These are phyloP conservation scores for Trachymyrmex septentrionalis DNA, from an alignment of 1,140 invertebrate genomes.

Conservation along the genomic window DNA sequence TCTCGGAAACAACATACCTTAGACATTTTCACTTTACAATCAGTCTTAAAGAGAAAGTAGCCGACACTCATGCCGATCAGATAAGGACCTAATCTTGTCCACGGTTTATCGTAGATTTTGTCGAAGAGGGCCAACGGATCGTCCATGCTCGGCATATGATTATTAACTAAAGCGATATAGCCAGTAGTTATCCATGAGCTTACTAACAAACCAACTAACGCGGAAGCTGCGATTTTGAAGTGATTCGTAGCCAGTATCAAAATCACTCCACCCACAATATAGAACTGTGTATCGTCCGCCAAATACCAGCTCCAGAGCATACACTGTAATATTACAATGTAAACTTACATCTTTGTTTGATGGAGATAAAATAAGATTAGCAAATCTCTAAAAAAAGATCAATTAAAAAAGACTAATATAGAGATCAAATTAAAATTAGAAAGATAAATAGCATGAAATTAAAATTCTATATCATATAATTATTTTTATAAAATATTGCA, in stretches of 20 bases:
- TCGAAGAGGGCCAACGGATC: slow-evolving; percentile 94
- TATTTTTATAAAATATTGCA: neutral
- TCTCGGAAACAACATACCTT: slow-evolving; percentile 85
- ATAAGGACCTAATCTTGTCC: slow-evolving; percentile 94
- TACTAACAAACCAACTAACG: slow-evolving; percentile 89
- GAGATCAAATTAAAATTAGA: neutral
- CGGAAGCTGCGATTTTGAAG: slow-evolving; percentile 90
- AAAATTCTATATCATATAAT: slow-evolving; percentile 26
- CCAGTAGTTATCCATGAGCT: slow-evolving; percentile 93
- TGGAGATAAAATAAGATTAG: neutral
- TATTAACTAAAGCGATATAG: slow-evolving; percentile 92
- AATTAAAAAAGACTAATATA: slow-evolving; percentile 1
- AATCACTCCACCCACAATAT: slow-evolving; percentile 92
- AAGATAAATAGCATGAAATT: slow-evolving; percentile 6
- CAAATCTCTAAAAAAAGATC: neutral
- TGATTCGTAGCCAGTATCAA: slow-evolving; percentile 92
- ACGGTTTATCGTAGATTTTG: slow-evolving; percentile 95
- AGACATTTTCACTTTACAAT: slow-evolving; percentile 92
- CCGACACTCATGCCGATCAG: slow-evolving; percentile 94
- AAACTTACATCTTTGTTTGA: slow-evolving; percentile 6
- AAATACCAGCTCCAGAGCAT: slow-evolving; percentile 96
- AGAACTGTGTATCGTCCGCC: slow-evolving; percentile 95
- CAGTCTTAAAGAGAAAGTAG: slow-evolving; percentile 93
- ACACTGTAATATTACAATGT: slow-evolving; percentile 87
- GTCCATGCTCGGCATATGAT: slow-evolving; percentile 92